phyloP scores from a whole-genome alignment of 2,888 invertebrate species.

The Machimus atricapillus region DNA sequence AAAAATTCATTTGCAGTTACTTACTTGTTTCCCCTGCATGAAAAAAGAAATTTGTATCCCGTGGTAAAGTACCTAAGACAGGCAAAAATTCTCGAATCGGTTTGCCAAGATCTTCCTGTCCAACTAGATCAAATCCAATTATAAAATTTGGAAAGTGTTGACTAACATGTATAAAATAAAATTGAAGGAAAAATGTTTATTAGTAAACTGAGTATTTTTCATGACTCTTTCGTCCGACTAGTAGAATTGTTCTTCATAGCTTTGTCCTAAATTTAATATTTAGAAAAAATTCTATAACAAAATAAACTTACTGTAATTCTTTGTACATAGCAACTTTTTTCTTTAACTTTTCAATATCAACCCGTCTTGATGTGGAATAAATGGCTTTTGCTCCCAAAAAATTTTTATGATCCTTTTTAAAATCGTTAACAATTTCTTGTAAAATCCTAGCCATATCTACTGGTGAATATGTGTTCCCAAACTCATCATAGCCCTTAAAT shows the following conservation, averaged over 20 bases:
- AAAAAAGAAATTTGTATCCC: constrained; percentile 66
- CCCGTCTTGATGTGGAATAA: constrained; percentile 56
- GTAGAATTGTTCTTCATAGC: too few relatives aligned
- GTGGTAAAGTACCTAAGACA: constrained; percentile 52
- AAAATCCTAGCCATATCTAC: constrained; percentile 60
- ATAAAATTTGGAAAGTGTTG: constrained; percentile 64
- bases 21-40: constrained; percentile 72
- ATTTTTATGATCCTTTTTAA: constrained; percentile 64
- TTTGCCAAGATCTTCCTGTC: constrained; percentile 70
- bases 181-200: neutral
- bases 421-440: constrained; percentile 62
- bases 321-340: constrained; percentile 51
- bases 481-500: constrained; percentile 65
- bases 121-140: constrained; percentile 73
- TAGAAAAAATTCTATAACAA: neutral
- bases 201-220: too few relatives aligned
- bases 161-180: constrained; percentile 48
- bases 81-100: constrained; percentile 60
- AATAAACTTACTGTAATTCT: constrained; percentile 54
- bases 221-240: neutral
- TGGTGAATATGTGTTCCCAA: constrained; percentile 64
- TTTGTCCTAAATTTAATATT: neutral
- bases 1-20: neutral
- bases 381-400: constrained; percentile 71
- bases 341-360: constrained; percentile 45